These are phyloP conservation scores for Atrichornis clamosus DNA, from an alignment of 2,113 vertebrate genomes.

Conservation along the genomic window DNA sequence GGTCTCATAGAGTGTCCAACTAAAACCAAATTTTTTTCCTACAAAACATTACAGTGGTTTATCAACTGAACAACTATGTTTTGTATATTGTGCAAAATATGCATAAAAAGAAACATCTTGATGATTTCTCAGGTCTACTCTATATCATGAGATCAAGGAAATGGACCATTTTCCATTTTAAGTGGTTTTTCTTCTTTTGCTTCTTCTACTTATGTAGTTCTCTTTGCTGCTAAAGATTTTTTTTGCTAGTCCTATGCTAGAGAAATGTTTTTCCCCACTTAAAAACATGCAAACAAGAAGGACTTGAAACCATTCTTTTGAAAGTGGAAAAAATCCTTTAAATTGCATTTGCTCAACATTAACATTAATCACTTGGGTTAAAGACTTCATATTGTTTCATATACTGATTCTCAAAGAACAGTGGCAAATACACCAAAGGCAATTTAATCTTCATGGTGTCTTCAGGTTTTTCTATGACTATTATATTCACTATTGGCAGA, in stretches of 20 bases:
- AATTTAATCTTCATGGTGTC: not conserved
- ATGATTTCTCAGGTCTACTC: not conserved
- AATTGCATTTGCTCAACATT: not conserved
- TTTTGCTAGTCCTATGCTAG: not conserved
- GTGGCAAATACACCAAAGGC: not conserved
- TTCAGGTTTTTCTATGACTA: not conserved
- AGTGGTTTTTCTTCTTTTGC: not conserved
- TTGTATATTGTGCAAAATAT: not conserved
- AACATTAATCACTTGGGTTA: not conserved
- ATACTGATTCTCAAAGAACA: not conserved
- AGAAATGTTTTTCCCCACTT: not conserved
- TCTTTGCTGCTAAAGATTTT: not conserved
- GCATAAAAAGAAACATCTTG: not conserved
- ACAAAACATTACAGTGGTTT: not conserved
- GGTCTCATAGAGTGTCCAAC: not conserved
- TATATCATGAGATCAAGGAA: not conserved
- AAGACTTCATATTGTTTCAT: not conserved
- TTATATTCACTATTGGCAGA: not conserved
- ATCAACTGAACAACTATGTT: not conserved
- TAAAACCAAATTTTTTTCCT: not conserved
- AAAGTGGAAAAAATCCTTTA: not conserved
- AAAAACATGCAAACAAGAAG: not conserved
- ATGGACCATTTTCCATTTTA: not conserved
- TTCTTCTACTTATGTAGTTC: not conserved
- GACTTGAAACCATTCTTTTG: not conserved